Base-by-base conservation (phyloP, 2,888 invertebrate species). In the Gryllus longicercus region DNA sequence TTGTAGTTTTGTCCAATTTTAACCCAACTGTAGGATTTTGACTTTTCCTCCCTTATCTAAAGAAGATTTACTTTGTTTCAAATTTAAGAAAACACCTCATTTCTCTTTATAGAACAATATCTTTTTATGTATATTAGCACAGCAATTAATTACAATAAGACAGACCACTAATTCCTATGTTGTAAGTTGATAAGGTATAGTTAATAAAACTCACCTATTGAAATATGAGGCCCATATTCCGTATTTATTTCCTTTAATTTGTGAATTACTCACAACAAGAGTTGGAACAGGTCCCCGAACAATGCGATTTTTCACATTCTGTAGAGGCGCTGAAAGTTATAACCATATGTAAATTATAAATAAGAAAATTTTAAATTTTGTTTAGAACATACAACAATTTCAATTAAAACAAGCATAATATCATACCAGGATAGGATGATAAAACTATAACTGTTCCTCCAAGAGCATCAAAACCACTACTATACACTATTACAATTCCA, bases 161-260 rank as follows among this genome's bases (percentile, higher is more conserved):
- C 38, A 38, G 38, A 38, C 38, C 5, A 38, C 8, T 38, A 38
- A 38, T 38, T 38, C 38, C 38, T 1, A 38, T 38, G 38, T 38
- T 8, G 38, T 8, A 38, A 38, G 38, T 38, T 38, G 5, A 38
- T 8, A 38, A 38, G 38, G 5, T 38, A 38, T 38, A 38, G 38
- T 38, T 38, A 38, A 38, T 38, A 38, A 8, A 38, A 38, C 38
- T 38, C 81, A 84, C 84, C 84, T 83, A 86, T 96, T 96, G 85
- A 97, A 98, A 85, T 96, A 97, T 1, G 93, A 91, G 0, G 94
- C 93, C 82, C 94, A 92, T 8, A 97, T 88, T 2, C 96, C 97
- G 84, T 92, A 92, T 4, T 91, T 90, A 84, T 98, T 98, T 82
- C 92, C 92, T 85, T 93, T 92, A 74, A 96, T 94, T 86, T 92